Conservation (phyloP, 2,888 invertebrate genomes). For the Callosobruchus maculatus region DNA sequence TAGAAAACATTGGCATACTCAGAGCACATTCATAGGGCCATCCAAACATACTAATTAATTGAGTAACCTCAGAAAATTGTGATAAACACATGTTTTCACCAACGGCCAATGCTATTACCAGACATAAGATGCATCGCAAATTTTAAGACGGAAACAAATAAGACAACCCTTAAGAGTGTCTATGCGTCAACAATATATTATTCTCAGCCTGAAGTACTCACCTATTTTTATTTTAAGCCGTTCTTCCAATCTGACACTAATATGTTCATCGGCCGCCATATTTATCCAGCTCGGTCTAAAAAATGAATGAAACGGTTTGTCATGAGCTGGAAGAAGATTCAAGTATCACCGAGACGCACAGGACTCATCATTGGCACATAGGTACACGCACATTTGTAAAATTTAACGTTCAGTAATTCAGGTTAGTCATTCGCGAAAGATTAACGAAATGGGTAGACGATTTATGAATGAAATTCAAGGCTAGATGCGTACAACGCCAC, state of each 20-base stretch:
- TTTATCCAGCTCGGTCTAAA: constrained; percentile 62
- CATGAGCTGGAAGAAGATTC: constrained; percentile 5
- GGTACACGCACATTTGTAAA: constrained; percentile 11
- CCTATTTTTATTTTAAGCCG: constrained; percentile 92
- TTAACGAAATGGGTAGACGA: constrained; percentile 19
- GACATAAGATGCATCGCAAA: not conserved
- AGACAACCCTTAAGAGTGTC: not conserved
- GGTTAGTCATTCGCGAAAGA: constrained; percentile 14
- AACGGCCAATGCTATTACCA: not conserved
- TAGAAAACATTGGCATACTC: not conserved
- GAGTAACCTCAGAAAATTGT: not conserved
- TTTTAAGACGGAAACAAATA: not conserved
- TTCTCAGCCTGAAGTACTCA: constrained; percentile 52
- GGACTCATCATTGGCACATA: constrained; percentile 9
- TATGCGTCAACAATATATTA: not conserved
- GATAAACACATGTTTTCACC: not conserved
- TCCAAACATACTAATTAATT: not conserved
- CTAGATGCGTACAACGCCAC: constrained; percentile 22
- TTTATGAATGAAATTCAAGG: constrained; percentile 42
- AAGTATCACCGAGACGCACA: constrained; percentile 9
- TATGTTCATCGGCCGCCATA: constrained; percentile 85
- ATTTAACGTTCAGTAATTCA: constrained; percentile 9
- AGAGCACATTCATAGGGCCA: not conserved
- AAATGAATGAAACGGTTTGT: constrained; percentile 47
- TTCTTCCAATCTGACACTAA: constrained; percentile 85